These are phyloP conservation scores for Temnothorax rugatulus DNA, from an alignment of 2,888 invertebrate genomes.

Conservation along the genomic window DNA sequence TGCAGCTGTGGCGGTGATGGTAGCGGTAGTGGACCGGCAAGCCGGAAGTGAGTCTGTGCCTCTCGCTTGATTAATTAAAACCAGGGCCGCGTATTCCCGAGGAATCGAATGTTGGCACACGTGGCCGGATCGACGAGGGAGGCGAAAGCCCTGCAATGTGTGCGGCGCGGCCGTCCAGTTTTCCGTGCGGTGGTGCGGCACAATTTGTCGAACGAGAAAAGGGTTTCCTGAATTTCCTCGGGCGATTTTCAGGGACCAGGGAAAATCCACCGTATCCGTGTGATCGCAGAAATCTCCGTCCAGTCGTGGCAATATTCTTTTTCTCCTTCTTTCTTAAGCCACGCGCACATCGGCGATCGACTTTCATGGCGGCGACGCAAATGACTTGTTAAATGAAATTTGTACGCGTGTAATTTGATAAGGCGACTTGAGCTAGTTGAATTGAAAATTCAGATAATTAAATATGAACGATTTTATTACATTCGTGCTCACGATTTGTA, in stretches of 20 bases:
- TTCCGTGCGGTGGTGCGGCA: constrained; percentile 66
- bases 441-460: neutral
- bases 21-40: constrained; percentile 18
- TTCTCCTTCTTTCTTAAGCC: constrained; percentile 30
- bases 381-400: neutral
- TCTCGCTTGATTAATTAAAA: constrained; percentile 80
- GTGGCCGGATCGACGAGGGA: constrained; percentile 61
- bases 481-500: neutral
- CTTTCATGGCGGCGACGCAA: neutral
- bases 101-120: constrained; percentile 77
- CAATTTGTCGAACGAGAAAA: constrained; percentile 77
- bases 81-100: constrained; percentile 73
- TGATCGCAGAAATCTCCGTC: constrained; percentile 65
- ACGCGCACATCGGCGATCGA: constrained; percentile 7
- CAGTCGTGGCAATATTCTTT: constrained; percentile 52
- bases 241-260: constrained; percentile 70
- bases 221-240: constrained; percentile 74
- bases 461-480: neutral
- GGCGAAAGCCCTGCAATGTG: constrained; percentile 45
- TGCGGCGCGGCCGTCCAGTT: constrained; percentile 58
- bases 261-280: constrained; percentile 60
- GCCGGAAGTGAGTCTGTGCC: constrained; percentile 59
- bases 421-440: neutral
- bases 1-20: constrained; percentile 31
- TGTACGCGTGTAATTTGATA: too few species aligned